phyloP scores from a whole-genome alignment of 2,797 vertebrate species.

The Gobio occitaniae region DNA sequence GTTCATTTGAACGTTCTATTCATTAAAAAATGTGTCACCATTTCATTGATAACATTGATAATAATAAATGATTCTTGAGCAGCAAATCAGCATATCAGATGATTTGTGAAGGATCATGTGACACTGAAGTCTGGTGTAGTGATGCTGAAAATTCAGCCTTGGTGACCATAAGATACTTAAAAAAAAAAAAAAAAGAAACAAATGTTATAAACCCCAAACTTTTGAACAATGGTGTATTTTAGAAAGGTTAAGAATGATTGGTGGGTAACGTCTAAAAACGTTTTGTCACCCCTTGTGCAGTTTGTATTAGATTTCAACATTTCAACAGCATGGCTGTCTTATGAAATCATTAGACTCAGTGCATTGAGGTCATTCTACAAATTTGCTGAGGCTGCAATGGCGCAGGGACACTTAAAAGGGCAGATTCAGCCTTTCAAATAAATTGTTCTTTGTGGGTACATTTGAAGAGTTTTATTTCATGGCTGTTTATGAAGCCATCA shows the following conservation, averaged over 20 bases:
- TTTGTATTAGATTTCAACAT: background rate
- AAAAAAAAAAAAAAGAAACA: background rate
- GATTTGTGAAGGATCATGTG: background rate
- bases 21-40: background rate
- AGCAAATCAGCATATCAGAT: background rate
- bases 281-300: background rate
- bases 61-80: background rate
- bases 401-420: slow-evolving; percentile 26
- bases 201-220: background rate
- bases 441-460: slow-evolving; percentile 46
- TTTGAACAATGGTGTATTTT: background rate
- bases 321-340: background rate
- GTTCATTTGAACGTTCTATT: background rate
- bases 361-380: slow-evolving; percentile 21
- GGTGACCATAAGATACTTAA: background rate
- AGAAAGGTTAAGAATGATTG: background rate
- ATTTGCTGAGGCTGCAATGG: slow-evolving; percentile 2
- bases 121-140: background rate
- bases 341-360: background rate
- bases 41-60: background rate
- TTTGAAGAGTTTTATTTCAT: background rate
- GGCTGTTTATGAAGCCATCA: background rate
- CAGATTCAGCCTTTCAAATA: slow-evolving; percentile 37
- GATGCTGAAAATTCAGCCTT: background rate
- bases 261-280: background rate